Conservation (phyloP, 1,140 invertebrate genomes). For the Hyphantria cunea region DNA sequence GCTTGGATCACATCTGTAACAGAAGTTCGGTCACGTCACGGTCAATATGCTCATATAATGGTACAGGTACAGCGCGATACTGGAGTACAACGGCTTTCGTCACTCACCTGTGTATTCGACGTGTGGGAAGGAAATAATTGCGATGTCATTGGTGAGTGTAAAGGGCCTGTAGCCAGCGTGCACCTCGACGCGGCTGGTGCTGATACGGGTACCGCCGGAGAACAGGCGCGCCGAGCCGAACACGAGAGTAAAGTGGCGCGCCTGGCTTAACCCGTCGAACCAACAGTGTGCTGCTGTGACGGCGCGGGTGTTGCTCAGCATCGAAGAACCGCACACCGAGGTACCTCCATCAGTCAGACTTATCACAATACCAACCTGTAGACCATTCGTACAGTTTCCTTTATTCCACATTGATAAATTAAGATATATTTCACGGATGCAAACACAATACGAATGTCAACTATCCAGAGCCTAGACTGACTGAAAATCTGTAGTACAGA, state of each 20-base stretch:
- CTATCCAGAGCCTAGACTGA: too few species aligned
- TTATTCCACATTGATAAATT: too few species aligned
- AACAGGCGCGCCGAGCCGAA: conserved; percentile 37
- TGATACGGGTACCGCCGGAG: conserved; percentile 37
- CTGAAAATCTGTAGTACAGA: too few species aligned
- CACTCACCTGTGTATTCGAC: conserved; percentile 40
- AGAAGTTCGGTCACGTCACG: background rate
- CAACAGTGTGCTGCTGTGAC: conserved; percentile 45
- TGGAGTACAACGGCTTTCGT: background rate
- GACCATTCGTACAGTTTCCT: background rate
- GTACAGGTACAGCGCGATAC: background rate
- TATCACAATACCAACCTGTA: conserved; percentile 42
- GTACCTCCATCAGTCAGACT: conserved; percentile 31
- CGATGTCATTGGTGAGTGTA: conserved; percentile 38
- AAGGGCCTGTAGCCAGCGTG: conserved; percentile 31
- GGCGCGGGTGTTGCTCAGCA: conserved; percentile 38
- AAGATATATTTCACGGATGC: too few species aligned
- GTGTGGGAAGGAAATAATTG: conserved; percentile 31
- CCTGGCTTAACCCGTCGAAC: conserved; percentile 34
- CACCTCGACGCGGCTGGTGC: conserved; percentile 32
- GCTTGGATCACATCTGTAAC: conserved; percentile 32
- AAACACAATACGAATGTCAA: too few species aligned
- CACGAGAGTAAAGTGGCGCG: conserved; percentile 34
- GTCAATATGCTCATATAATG: background rate
- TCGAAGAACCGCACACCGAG: conserved; percentile 44